Percentiles rank a stretch among this genome's conserved stretches.
phyloP scores from a whole-genome alignment of 2,797 vertebrate species.

The Miichthys miiuy region DNA sequence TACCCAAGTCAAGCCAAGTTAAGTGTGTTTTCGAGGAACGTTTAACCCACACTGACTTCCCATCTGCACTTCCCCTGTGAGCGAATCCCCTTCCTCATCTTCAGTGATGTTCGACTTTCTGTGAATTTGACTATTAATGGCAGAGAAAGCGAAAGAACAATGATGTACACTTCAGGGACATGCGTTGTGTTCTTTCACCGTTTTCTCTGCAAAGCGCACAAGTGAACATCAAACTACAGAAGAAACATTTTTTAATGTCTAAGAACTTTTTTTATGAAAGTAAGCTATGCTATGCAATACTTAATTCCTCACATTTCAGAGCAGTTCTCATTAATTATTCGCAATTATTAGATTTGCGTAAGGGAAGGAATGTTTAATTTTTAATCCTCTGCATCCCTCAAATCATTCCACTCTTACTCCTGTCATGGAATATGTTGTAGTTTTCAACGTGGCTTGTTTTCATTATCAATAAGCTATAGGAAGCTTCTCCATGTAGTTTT shows the following conservation, averaged over 20 bases:
- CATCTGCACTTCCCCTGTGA: conserved; percentile 25
- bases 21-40: conserved; percentile 9
- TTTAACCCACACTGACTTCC: conserved; percentile 20
- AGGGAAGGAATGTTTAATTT: neutral
- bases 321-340: neutral
- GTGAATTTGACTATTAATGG: conserved; percentile 6
- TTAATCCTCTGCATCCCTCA: neutral
- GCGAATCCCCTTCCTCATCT: conserved; percentile 33
- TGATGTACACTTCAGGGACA: neutral
- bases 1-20: neutral
- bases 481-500: neutral
- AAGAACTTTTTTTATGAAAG: neutral
- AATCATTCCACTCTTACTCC: neutral
- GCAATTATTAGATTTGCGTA: neutral
- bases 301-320: neutral
- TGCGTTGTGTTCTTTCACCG: neutral
- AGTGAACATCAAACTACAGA: neutral
- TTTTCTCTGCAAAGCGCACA: neutral
- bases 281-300: neutral
- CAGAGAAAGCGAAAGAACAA: conserved; percentile 3
- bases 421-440: neutral
- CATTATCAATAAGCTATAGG: neutral
- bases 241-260: neutral
- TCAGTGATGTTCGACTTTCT: conserved; percentile 12
- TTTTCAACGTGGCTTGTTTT: conserved; percentile 6